These are phyloP conservation scores for Eupleurogrammus muticus DNA, from an alignment of 2,797 vertebrate species.

Conservation along the genomic window DNA sequence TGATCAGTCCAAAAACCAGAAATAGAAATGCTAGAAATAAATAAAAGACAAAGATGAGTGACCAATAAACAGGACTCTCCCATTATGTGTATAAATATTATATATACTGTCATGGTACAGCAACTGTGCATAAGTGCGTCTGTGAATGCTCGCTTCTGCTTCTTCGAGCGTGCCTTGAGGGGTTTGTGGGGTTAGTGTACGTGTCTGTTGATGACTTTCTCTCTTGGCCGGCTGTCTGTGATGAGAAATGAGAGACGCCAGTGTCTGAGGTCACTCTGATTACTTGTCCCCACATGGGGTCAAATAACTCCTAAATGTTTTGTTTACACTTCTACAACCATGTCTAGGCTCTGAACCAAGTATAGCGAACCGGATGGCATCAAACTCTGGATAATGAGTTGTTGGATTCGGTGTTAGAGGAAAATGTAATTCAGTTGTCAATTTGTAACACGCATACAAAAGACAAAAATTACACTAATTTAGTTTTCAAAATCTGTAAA, in stretches of 20 bases:
- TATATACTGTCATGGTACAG: background rate
- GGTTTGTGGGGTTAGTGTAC: constrained; percentile 14
- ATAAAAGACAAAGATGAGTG: background rate
- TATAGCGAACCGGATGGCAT: constrained; percentile 7
- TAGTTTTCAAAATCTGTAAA: background rate
- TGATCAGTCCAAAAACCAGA: constrained; percentile 38
- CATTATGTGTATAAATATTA: background rate
- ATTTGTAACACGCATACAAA: background rate
- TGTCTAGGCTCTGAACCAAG: constrained; percentile 48
- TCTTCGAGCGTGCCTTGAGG: background rate
- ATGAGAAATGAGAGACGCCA: constrained; percentile 76
- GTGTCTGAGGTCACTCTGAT: constrained; percentile 83
- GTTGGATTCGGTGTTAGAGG: background rate
- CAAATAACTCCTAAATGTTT: constrained; percentile 80
- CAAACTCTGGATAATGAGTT: constrained; percentile 26
- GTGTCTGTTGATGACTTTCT: constrained; percentile 79
- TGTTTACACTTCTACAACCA: constrained; percentile 80
- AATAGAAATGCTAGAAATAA: too few relatives aligned
- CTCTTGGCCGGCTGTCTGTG: constrained; percentile 71
- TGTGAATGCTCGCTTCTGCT: too few relatives aligned
- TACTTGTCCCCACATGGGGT: constrained; percentile 76
- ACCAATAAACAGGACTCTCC: constrained; percentile 12
- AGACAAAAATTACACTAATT: background rate
- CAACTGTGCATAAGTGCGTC: background rate
- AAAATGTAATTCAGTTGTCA: background rate